A percentile compares a stretch with the other conserved stretches of the same genome.
These are phyloP conservation scores for Drosophila monieri DNA, from an alignment of 2,888 invertebrate genomes.

Conservation along the genomic window DNA sequence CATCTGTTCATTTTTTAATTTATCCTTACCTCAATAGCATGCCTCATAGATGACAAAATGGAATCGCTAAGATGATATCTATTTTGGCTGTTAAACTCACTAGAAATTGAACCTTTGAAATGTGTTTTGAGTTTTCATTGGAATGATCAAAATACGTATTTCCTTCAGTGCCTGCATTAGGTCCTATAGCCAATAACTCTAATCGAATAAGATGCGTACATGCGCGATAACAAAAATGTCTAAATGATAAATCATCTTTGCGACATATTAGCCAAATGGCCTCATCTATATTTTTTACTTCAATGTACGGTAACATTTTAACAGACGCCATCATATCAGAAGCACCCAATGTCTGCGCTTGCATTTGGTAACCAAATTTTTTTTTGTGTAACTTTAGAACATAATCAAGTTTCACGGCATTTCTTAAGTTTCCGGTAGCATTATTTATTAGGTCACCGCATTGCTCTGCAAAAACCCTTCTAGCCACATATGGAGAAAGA, in stretches of 20 bases:
- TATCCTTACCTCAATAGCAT: conserved; percentile 80
- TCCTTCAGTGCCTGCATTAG: neutral
- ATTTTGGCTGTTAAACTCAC: conserved; percentile 74
- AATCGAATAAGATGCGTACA: conserved; percentile 68
- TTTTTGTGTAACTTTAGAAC: conserved; percentile 83
- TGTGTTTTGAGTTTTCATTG: conserved; percentile 24
- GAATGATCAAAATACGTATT: neutral
- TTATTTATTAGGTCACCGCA: conserved; percentile 81
- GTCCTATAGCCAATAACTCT: conserved; percentile 12
- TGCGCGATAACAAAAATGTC: conserved; percentile 81
- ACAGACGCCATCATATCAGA: conserved; percentile 77
- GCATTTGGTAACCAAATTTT: conserved; percentile 84
- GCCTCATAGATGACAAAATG: conserved; percentile 81
- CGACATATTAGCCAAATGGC: conserved; percentile 82
- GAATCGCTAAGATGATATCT: conserved; percentile 73
- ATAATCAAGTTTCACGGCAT: conserved; percentile 81
- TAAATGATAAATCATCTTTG: conserved; percentile 80
- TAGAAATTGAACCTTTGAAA: conserved; percentile 74
- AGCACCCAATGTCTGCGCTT: conserved; percentile 81
- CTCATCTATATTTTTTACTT: conserved; percentile 80
- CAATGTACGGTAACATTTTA: conserved; percentile 81
- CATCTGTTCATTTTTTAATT: neutral
- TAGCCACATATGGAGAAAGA: conserved; percentile 81
- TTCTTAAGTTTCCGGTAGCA: conserved; percentile 76
- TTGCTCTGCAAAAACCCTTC: conserved; percentile 83